Percentiles rank a stretch among this genome's conserved stretches.
These are phyloP conservation scores for Brachypteracias leptosomus DNA, from an alignment of 2,113 vertebrate species.

Conservation along the genomic window DNA sequence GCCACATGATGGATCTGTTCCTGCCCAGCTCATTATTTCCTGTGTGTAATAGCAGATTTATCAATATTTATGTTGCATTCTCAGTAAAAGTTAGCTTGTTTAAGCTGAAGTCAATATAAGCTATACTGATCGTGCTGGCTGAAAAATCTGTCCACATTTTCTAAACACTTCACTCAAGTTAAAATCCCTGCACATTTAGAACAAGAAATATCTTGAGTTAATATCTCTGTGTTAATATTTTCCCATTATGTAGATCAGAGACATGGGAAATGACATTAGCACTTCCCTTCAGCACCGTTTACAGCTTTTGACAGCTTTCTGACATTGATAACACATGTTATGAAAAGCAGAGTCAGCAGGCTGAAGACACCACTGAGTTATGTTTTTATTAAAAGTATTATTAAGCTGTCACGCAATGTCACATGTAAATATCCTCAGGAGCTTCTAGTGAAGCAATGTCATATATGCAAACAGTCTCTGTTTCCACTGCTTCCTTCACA, in stretches of 20 bases:
- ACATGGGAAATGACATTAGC: not conserved
- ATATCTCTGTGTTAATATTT: not conserved
- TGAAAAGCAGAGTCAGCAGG: not conserved
- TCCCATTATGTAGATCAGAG: not conserved
- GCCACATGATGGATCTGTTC: not conserved
- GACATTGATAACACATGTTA: not conserved
- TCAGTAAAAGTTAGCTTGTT: not conserved
- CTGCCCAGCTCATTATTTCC: not conserved
- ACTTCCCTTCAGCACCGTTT: not conserved
- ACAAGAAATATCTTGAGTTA: not conserved
- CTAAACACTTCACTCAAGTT: not conserved
- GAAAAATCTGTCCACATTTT: not conserved
- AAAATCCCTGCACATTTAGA: not conserved
- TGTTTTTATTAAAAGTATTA: not conserved
- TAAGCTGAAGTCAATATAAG: not conserved
- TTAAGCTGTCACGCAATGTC: not conserved
- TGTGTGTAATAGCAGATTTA: not conserved
- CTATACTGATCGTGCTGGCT: not conserved
- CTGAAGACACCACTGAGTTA: not conserved
- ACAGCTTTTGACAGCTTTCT: constrained; percentile 9
- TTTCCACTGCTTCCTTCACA: not conserved
- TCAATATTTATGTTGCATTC: constrained; percentile 1
- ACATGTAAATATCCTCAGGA: not conserved
- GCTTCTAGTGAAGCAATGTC: not conserved
- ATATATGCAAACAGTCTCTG: not conserved